Evolutionary conservation across 2,113 vertebrate genomes (phyloP), one percentile per base, ranked within the genome.

Genomic region (Brachyistius frenatus): DNA sequence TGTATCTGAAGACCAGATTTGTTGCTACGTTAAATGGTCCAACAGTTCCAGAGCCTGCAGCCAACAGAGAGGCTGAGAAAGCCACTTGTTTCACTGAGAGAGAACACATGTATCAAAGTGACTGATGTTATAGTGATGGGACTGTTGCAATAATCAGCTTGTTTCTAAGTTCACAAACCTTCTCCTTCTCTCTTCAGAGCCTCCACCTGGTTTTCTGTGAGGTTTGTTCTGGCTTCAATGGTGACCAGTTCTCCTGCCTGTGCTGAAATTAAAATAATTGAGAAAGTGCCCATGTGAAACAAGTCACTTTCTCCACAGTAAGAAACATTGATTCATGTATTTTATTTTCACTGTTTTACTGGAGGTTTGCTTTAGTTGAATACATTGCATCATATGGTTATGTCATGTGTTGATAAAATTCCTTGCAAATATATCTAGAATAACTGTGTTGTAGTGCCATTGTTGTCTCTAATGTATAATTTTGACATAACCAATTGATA

Each of bases 41-140:
- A 0, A 75, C 1, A 11, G 0, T 0, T 73, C 10, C 23, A 7
- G 0, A 0, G 0, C 1, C 52, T 61, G 76, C 66, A 60, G n/a
- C 54, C 60, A 5, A 9, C 67, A 89, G 36, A 44, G 78, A 67
- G 2, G 87, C 73, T 56, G 87, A 80, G 61, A 89, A 87, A 66
- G 85, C 84, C 56, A 85, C 87, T 56, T 37, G 72, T 66, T 70
- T 77, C 57, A 41, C 87, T 86, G 73, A 60, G 46, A 72, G 50
- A 53, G 5, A 55, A 76, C n/a, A 58, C 4, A 4, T 60, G 0
- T 3, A n/a, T 67, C 41, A 37, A 11, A 52, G 7, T 41, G 35
- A 23, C 23, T 23, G 23, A 23, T 23, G 23, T 23, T 23, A 23
- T 23, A 23, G 23, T 23, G 23, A 23, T 23, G 23, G 23, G 23